Evolutionary conservation across 2,113 vertebrate genomes (phyloP).

Genomic region (Delphinapterus leucas): DNA sequence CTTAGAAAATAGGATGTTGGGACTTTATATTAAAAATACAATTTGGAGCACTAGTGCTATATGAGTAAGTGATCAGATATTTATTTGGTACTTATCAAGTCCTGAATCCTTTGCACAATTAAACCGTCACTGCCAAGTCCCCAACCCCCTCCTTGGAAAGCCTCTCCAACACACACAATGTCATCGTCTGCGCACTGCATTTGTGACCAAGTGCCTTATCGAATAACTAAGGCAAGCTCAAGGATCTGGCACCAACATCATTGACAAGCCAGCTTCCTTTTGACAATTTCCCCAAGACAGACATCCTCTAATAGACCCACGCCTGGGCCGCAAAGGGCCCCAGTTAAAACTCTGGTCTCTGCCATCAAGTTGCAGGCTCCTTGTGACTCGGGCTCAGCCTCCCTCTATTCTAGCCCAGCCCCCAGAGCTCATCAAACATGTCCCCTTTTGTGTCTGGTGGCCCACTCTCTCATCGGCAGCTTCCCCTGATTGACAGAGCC

Average conservation of each 20-base stretch:
- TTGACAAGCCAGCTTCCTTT: constrained; percentile 6
- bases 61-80: not conserved
- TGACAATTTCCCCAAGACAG: not conserved
- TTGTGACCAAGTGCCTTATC: not conserved
- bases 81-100: not conserved
- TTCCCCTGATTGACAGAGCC: constrained; percentile 65
- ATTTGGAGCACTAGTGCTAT: not conserved
- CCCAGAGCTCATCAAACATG: constrained; percentile 14
- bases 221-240: not conserved
- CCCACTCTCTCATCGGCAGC: not conserved
- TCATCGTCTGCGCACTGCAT: not conserved
- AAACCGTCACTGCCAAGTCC: not conserved
- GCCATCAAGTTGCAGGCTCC: not conserved
- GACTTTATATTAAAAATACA: constrained; percentile 57
- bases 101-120: constrained; percentile 7
- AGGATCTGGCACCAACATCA: not conserved
- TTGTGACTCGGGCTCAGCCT: not conserved
- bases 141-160: not conserved
- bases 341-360: not conserved
- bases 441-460: constrained; percentile 55
- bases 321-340: not conserved
- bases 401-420: not conserved
- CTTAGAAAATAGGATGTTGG: constrained; percentile 24
- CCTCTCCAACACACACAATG: not conserved
- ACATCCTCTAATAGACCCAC: not conserved